phyloP scores from a whole-genome alignment of 2,113 vertebrate genomes.

The Marcusenius ussheri region DNA sequence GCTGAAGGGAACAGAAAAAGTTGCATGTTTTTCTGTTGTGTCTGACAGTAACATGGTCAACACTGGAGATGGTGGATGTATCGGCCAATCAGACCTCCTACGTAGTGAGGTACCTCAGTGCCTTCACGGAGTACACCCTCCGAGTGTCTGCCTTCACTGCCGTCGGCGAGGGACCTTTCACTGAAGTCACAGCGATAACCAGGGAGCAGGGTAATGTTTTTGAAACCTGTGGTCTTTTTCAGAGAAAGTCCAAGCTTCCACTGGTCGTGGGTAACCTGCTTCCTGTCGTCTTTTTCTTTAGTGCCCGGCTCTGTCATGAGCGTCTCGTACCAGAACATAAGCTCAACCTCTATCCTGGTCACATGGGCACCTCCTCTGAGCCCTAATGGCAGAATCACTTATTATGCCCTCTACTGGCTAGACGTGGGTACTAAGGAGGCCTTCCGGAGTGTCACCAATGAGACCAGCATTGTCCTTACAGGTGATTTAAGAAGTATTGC shows the following conservation, averaged over 20 bases:
- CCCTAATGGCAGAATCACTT: conserved; percentile 84
- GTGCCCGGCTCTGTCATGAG: conserved; percentile 84
- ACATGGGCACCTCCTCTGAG: conserved; percentile 79
- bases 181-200: conserved; percentile 67
- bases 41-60: conserved; percentile 48
- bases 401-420: conserved; percentile 82
- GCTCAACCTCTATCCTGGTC: conserved; percentile 80
- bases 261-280: neutral
- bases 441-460: conserved; percentile 56
- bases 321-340: conserved; percentile 86
- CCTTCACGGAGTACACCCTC: conserved; percentile 84
- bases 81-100: conserved; percentile 67
- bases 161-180: conserved; percentile 80
- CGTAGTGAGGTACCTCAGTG: conserved; percentile 70
- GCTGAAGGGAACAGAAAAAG: neutral
- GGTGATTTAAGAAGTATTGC: conserved; percentile 57
- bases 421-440: conserved; percentile 63
- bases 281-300: conserved; percentile 38
- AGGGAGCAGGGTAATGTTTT: conserved; percentile 71
- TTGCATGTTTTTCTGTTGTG: neutral
- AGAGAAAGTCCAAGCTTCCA: neutral
- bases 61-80: neutral
- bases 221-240: neutral
- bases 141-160: conserved; percentile 82
- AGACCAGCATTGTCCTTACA: conserved; percentile 76